Evolutionary conservation across 2,797 vertebrate species (phyloP).

Genomic region (Moxostoma hubbsi): DNA sequence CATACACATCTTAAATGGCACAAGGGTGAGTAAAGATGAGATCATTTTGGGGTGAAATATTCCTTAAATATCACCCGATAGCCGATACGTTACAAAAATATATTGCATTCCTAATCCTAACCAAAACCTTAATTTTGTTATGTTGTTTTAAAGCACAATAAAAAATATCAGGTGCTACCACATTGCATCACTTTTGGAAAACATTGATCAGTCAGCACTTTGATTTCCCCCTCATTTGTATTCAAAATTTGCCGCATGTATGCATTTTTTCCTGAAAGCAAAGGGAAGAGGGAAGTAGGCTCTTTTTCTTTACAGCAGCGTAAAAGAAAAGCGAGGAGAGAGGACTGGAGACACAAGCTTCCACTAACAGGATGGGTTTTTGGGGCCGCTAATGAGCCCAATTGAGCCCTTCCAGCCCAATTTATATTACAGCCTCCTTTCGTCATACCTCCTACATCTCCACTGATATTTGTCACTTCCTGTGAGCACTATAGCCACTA

Average conservation of each 20-base stretch:
- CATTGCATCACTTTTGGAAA: conserved; percentile 4
- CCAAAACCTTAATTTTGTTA: neutral
- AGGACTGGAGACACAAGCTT: conserved; percentile 12
- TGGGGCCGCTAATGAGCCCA: conserved; percentile 8
- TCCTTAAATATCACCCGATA: too few relatives aligned
- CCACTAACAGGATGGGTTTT: conserved; percentile 21
- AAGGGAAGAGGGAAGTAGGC: conserved; percentile 8
- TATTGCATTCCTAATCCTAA: too few relatives aligned
- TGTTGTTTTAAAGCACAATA: neutral
- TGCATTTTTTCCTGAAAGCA: conserved; percentile 27
- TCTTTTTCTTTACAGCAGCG: neutral
- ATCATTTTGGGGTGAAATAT: too few relatives aligned
- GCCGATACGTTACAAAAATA: too few relatives aligned
- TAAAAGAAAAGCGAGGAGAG: too few relatives aligned
- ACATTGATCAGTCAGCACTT: conserved; percentile 3
- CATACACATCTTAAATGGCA: too few relatives aligned
- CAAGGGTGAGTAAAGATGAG: too few relatives aligned
- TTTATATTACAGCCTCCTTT: conserved; percentile 7
- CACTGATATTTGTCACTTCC: neutral
- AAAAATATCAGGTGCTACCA: neutral
- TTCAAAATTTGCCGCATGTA: conserved; percentile 24
- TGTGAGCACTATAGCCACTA: neutral
- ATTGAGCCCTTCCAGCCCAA: neutral
- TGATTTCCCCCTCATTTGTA: conserved; percentile 26
- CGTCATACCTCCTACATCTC: neutral